phyloP scores from a whole-genome alignment of 2,113 vertebrate genomes.

The Rhinolophus ferrumequinum region DNA sequence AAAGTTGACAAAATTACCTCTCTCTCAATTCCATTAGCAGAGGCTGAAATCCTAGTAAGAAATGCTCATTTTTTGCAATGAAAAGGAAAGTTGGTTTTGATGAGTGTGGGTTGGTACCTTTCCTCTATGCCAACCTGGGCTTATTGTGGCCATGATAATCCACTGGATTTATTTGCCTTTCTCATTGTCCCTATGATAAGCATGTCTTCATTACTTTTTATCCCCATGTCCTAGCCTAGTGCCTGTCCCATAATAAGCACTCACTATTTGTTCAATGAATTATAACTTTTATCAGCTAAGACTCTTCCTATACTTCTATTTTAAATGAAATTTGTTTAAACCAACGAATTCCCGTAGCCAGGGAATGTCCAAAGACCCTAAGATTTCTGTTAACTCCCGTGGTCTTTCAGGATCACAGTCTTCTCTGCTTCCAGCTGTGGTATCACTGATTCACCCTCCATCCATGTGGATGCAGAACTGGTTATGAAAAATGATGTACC shows the following conservation, averaged over 20 bases:
- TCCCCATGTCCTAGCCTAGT: background rate
- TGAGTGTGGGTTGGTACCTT: background rate
- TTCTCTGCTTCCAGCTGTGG: background rate
- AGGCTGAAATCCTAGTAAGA: background rate
- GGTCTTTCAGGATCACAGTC: background rate
- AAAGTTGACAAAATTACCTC: background rate
- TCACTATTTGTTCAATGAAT: background rate
- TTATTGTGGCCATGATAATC: background rate
- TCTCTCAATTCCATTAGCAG: background rate
- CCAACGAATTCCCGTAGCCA: background rate
- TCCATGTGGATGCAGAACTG: background rate
- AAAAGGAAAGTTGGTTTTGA: background rate
- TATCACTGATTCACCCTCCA: background rate
- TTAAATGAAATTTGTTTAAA: conserved; percentile 24
- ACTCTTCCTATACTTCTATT: background rate
- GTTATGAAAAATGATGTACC: background rate
- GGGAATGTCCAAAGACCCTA: background rate
- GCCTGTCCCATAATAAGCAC: background rate
- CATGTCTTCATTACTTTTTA: background rate
- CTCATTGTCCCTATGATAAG: background rate
- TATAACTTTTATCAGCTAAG: background rate
- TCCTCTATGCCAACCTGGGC: background rate
- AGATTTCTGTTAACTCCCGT: background rate
- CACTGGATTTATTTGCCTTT: background rate
- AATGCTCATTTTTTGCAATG: background rate